phyloP scores from a whole-genome alignment of 1,140 invertebrate genomes.

The Drosophila auraria region DNA sequence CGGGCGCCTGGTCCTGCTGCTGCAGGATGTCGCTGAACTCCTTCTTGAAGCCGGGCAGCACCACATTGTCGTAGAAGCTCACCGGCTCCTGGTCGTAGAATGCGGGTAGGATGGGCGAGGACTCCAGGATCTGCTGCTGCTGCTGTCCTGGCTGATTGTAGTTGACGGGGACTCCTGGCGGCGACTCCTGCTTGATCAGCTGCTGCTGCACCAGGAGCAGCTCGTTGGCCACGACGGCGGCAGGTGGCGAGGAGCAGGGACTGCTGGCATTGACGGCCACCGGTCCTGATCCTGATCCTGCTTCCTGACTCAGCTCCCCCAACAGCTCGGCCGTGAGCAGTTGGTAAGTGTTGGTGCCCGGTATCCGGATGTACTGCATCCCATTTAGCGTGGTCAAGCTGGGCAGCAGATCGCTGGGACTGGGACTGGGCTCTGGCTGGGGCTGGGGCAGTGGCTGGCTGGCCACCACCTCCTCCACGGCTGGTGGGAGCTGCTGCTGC shows the following conservation, averaged over 20 bases:
- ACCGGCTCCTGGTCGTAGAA: slow-evolving; percentile 73
- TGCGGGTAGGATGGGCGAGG: slow-evolving; percentile 57
- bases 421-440: neutral
- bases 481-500: neutral
- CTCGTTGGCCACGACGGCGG: slow-evolving; percentile 75
- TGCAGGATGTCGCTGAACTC: slow-evolving; percentile 81
- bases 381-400: slow-evolving; percentile 84
- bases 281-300: slow-evolving; percentile 72
- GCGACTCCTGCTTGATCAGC: slow-evolving; percentile 80
- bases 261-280: slow-evolving; percentile 40
- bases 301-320: slow-evolving; percentile 72
- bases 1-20: slow-evolving; percentile 63
- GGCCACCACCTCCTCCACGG: neutral
- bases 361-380: slow-evolving; percentile 85
- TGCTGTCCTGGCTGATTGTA: slow-evolving; percentile 10
- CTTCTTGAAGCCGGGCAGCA: slow-evolving; percentile 75
- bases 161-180: slow-evolving; percentile 24
- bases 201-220: slow-evolving; percentile 64
- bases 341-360: slow-evolving; percentile 85
- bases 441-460: neutral
- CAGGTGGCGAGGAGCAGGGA: slow-evolving; percentile 62
- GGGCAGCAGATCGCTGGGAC: slow-evolving; percentile 56
- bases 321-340: slow-evolving; percentile 82
- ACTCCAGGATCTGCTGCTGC: slow-evolving; percentile 47
- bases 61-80: slow-evolving; percentile 76